phyloP scores from a whole-genome alignment of 2,113 vertebrate genomes.

The Pseudolaguvia tuberculata region DNA sequence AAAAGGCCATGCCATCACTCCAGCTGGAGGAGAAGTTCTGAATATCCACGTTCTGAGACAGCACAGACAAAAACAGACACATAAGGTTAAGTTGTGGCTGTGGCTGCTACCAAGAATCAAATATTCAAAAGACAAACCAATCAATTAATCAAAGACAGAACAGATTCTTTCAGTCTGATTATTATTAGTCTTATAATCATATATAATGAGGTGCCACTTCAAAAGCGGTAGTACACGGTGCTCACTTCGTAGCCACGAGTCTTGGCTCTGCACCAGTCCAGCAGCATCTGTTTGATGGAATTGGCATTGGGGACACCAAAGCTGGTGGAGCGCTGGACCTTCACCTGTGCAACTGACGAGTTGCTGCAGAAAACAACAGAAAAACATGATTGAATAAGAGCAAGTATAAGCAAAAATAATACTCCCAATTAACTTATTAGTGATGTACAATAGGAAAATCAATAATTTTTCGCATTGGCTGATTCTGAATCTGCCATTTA shows the following conservation, averaged over 20 bases:
- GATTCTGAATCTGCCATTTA: no score
- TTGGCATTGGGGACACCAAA: constrained; percentile 93
- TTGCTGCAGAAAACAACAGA: constrained; percentile 60
- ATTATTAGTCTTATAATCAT: not conserved
- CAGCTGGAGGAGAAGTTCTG: constrained; percentile 98
- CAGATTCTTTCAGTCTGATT: not conserved
- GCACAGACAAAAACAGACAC: not conserved
- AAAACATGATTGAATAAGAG: not conserved
- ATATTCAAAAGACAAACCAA: not conserved
- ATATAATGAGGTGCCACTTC: no score
- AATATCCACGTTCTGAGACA: constrained; percentile 84
- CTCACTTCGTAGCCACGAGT: constrained; percentile 90
- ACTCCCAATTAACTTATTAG: no score
- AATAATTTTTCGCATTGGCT: no score
- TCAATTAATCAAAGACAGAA: not conserved
- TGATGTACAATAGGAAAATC: no score
- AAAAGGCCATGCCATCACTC: constrained; percentile 97
- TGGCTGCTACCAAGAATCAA: not conserved
- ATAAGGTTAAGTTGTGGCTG: not conserved
- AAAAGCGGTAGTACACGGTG: no score
- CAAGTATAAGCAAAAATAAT: no score
- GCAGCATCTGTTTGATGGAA: constrained; percentile 98
- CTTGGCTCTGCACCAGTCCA: constrained; percentile 97
- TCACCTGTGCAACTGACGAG: constrained; percentile 64
- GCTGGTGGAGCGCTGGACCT: constrained; percentile 86